These are phyloP conservation scores for Lagodon rhomboides DNA, from an alignment of 2,797 vertebrate genomes.

Conservation along the genomic window DNA sequence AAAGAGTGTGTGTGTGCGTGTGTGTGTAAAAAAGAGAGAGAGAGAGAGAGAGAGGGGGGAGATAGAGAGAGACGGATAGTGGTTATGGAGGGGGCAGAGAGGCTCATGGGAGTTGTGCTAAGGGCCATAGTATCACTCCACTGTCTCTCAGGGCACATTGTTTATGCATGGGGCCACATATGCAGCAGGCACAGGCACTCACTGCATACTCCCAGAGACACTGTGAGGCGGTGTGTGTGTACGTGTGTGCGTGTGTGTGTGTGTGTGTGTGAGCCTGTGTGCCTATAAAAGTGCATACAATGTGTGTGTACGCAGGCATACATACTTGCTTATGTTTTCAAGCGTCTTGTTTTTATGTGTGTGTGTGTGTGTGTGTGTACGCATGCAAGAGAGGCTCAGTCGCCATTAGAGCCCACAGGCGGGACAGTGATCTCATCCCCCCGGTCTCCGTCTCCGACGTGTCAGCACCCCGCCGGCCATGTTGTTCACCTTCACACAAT, in stretches of 20 bases:
- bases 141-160: constrained; percentile 84
- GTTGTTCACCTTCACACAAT: constrained; percentile 73
- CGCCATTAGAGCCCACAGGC: constrained; percentile 57
- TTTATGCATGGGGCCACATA: constrained; percentile 85
- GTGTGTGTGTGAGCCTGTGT: constrained; percentile 29
- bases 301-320: constrained; percentile 36
- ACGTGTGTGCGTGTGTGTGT: constrained; percentile 53
- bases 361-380: constrained; percentile 5
- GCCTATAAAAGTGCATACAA: constrained; percentile 40
- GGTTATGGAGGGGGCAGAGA: constrained; percentile 75
- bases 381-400: constrained; percentile 25
- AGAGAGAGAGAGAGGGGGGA: background rate
- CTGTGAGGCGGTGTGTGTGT: constrained; percentile 63
- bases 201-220: constrained; percentile 76
- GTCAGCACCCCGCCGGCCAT: constrained; percentile 68
- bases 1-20: background rate
- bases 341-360: constrained; percentile 18
- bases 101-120: constrained; percentile 82
- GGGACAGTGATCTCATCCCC: constrained; percentile 69
- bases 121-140: constrained; percentile 83
- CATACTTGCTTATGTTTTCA: constrained; percentile 33
- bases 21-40: background rate
- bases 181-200: constrained; percentile 73
- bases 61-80: constrained; percentile 40
- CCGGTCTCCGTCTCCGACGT: constrained; percentile 63